These are phyloP conservation scores for Rhynchomys soricoides DNA, from an alignment of 2,113 vertebrate species.

Conservation along the genomic window DNA sequence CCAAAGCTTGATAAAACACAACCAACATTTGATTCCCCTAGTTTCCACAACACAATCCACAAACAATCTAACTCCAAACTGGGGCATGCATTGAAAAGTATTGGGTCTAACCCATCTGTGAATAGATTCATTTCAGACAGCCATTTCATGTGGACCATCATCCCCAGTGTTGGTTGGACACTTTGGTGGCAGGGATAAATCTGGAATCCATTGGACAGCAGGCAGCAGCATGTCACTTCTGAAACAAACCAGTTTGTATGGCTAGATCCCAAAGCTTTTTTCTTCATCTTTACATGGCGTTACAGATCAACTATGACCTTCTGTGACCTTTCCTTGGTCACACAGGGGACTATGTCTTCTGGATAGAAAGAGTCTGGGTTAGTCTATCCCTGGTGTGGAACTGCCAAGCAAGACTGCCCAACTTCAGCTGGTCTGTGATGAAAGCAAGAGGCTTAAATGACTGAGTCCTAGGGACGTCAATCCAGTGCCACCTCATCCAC, in stretches of 20 bases:
- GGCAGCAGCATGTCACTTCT: neutral
- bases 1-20: neutral
- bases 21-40: neutral
- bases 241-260: neutral
- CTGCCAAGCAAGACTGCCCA: no score
- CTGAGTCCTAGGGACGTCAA: neutral
- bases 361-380: neutral
- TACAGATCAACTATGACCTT: neutral
- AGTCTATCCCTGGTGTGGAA: neutral
- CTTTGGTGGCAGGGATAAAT: neutral
- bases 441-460: neutral
- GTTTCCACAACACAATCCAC: fast-evolving
- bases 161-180: no score
- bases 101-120: neutral
- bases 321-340: neutral
- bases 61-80: neutral
- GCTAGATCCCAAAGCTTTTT: neutral
- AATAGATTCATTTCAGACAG: neutral
- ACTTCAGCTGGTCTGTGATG: neutral
- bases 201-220: neutral
- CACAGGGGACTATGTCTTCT: neutral
- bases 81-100: neutral
- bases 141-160: neutral
- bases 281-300: neutral
- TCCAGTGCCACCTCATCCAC: neutral